Conservation (phyloP, 2,888 invertebrate species). For the Noctua comes region DNA sequence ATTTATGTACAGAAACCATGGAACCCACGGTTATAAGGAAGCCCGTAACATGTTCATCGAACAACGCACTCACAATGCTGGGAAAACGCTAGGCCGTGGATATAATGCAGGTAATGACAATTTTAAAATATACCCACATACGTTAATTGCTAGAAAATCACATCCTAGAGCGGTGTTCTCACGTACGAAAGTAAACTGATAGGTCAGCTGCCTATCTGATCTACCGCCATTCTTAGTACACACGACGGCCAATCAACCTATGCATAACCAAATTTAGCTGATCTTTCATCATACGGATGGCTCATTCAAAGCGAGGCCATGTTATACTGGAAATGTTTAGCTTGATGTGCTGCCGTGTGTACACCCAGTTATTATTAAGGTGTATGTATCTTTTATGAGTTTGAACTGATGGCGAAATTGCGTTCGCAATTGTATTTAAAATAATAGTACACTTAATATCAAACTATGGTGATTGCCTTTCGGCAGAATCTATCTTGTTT, state of each 20-base stretch:
- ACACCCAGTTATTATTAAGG: slow-evolving; percentile 27
- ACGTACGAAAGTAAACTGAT: slow-evolving; percentile 28
- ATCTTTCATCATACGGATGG: no score
- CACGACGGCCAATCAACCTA: no score
- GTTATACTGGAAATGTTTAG: no score
- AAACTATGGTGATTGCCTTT: slow-evolving; percentile 31
- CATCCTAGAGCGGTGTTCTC: slow-evolving; percentile 43
- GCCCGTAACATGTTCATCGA: slow-evolving; percentile 30
- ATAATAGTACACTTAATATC: slow-evolving; percentile 48
- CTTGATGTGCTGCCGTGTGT: no score
- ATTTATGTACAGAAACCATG: slow-evolving; percentile 26
- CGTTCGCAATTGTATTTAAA: slow-evolving; percentile 28
- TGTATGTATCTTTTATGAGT: slow-evolving; percentile 41
- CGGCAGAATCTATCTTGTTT: not conserved
- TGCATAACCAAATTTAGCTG: no score
- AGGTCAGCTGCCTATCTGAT: slow-evolving; percentile 1
- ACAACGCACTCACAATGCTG: slow-evolving; percentile 41
- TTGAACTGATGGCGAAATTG: slow-evolving; percentile 18
- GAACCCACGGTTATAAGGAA: slow-evolving; percentile 25
- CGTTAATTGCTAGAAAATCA: slow-evolving; percentile 46
- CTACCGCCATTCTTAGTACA: slow-evolving; percentile 3
- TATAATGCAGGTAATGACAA: slow-evolving; percentile 36
- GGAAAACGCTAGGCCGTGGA: slow-evolving; percentile 25
- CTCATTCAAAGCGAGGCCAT: no score
- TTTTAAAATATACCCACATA: slow-evolving; percentile 30